Percentiles rank a stretch among this genome's conserved stretches.
Conservation (phyloP, 2,797 vertebrate species). For the Neosilurus hyrtlii region DNA sequence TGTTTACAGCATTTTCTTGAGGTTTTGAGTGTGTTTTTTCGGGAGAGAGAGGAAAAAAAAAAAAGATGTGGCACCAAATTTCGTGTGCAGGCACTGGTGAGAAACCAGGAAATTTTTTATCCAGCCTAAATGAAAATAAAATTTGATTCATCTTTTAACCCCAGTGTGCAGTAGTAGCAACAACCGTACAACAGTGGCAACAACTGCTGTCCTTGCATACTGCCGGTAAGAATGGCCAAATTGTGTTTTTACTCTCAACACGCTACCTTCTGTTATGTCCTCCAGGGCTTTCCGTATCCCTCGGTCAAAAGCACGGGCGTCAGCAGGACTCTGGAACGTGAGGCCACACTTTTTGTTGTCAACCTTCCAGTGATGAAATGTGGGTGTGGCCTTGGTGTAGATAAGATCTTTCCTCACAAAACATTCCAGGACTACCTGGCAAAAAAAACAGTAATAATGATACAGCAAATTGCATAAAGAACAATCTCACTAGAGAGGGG, state of each 20-base stretch:
- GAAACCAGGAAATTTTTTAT: no score
- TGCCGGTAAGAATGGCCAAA: background rate
- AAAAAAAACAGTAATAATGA: slow-evolving; percentile 39
- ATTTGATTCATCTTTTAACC: no score
- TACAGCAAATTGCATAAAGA: background rate
- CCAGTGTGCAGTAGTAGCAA: background rate
- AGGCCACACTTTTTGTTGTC: slow-evolving; percentile 93
- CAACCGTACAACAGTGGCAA: background rate
- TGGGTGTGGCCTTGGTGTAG: slow-evolving; percentile 96
- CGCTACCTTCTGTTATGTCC: slow-evolving; percentile 91
- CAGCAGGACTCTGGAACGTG: slow-evolving; percentile 95
- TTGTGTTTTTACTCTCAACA: background rate
- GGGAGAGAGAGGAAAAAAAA: no score
- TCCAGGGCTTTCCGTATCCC: slow-evolving; percentile 96
- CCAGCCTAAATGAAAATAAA: no score
- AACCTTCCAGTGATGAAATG: slow-evolving; percentile 98
- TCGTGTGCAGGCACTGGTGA: no score
- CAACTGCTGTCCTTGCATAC: background rate
- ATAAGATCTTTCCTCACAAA: slow-evolving; percentile 94
- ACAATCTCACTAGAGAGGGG: background rate
- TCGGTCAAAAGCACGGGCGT: slow-evolving; percentile 95
- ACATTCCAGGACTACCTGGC: slow-evolving; percentile 94
- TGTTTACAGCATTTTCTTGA: no score
- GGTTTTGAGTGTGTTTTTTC: no score
- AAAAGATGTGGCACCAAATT: no score